Evolutionary conservation across 2,113 vertebrate species (phyloP), one percentile per base, ranked within the genome.

Genomic region (Cromileptes altivelis): DNA sequence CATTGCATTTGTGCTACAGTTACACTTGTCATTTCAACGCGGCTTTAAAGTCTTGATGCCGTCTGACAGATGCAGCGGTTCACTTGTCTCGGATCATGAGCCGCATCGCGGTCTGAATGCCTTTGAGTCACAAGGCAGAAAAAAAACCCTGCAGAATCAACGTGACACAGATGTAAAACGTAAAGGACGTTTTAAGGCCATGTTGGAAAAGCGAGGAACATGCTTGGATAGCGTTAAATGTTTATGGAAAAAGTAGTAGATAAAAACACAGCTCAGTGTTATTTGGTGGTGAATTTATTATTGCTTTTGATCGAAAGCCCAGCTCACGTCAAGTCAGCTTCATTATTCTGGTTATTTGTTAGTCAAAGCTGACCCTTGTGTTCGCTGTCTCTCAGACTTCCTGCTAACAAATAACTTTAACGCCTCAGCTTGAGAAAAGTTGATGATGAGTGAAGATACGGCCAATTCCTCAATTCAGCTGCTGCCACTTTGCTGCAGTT

Each of bases 401-500:
- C 83, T 84, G 49, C 64, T 23, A 13, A 57, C n/a, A 49, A 45
- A 68, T 14, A 1, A 30, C 1, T 70, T 70, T 42, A 75, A 82
- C 45, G 14, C 68, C 27, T 74, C 74, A 18, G 19, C 61, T 6
- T 52, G 37, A 74, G 47, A 47, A 63, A 85, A 87, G 52, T 3
- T 70, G 56, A 82, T 67, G 30, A 74, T 45, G 42, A 67, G 50
- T 27, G 17, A 45, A 75, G 45, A 79, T 42, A 21, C 2, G 33
- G 0, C 62, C 83, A 64, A 55, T 84, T 85, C 80, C 74, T 88
- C 73, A 80, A 88, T 91, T 88, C 33, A 56, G 17, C 57, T 27
- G 12, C n/a, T 21, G 12, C 3, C 2, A 37, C n/a, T 21, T 19
- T 69, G 18, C 40, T 65, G 53, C n/a, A 14, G 37, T 69, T 19